A percentile compares a stretch with the other conserved stretches of the same genome.
These are phyloP conservation scores for Chelonoidis abingdonii DNA, from an alignment of 2,113 vertebrate species.

Conservation along the genomic window DNA sequence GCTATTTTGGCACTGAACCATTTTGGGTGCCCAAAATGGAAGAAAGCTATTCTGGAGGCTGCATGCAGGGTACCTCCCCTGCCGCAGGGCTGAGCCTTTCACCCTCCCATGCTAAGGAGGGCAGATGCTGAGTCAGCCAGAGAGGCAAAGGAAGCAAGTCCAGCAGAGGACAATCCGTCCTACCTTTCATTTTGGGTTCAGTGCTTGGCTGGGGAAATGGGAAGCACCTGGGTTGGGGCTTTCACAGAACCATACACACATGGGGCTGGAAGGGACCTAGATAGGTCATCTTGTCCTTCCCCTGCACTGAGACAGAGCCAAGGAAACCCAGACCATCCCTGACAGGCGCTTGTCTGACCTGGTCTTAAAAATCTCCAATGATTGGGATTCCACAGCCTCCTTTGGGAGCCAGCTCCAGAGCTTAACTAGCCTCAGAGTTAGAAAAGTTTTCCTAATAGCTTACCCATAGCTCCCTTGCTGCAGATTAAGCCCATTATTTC, in stretches of 20 bases:
- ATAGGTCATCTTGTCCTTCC: not conserved
- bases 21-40: not conserved
- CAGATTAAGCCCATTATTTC: not conserved
- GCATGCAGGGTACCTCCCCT: not conserved
- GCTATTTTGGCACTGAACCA: not conserved
- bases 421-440: rapidly evolving
- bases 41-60: not conserved
- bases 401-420: not conserved
- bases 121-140: not conserved
- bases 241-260: not conserved
- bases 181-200: not conserved
- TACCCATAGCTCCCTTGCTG: not conserved
- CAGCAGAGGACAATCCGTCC: not conserved
- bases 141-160: not conserved
- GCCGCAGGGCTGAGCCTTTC: not conserved
- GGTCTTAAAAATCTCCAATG: not conserved
- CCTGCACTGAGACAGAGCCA: not conserved
- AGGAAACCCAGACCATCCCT: not conserved
- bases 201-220: not conserved
- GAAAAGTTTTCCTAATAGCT: not conserved
- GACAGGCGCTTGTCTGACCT: not conserved
- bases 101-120: not conserved
- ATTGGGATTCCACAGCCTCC: not conserved
- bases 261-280: not conserved
- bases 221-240: not conserved